A percentile compares a stretch with the other conserved stretches of the same genome.
phyloP scores from a whole-genome alignment of 1,140 invertebrate genomes.

The Wasmannia auropunctata region DNA sequence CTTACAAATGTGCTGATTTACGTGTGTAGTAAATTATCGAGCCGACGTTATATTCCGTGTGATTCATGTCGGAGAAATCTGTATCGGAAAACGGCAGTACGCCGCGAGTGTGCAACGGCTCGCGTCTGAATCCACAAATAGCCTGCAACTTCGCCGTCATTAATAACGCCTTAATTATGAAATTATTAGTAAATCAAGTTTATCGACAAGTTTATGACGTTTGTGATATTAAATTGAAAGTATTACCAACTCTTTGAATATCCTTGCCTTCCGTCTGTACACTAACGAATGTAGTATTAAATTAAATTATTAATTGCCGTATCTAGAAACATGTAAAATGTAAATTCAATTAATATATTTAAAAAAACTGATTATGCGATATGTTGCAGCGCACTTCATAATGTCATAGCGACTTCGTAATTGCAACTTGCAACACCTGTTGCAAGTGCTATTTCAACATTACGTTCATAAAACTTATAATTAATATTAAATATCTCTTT shows the following conservation, averaged over 20 bases:
- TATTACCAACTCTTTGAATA: not conserved
- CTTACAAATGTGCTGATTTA: constrained; percentile 61
- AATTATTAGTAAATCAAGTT: not conserved
- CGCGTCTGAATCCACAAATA: constrained; percentile 21
- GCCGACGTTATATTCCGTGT: constrained; percentile 43
- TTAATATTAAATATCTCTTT: constrained; percentile 1
- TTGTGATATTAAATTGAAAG: constrained; percentile 14
- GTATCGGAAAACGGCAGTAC: constrained; percentile 43
- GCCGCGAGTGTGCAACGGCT: constrained; percentile 20
- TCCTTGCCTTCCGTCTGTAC: not conserved
- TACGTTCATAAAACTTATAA: not conserved
- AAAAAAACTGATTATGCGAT: not conserved
- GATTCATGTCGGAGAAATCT: constrained; percentile 55
- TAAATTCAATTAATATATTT: not conserved
- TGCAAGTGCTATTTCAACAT: constrained; percentile 9
- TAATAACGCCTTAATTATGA: constrained; percentile 33
- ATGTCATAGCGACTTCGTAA: constrained; percentile 6
- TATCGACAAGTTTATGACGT: not conserved
- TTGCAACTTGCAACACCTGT: constrained; percentile 38
- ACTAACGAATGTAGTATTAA: not conserved
- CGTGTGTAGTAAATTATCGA: constrained; percentile 45
- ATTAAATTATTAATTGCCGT: not conserved
- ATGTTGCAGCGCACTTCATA: not conserved
- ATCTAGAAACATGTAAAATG: not conserved
- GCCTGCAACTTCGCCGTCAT: constrained; percentile 40